phyloP scores from a whole-genome alignment of 2,888 invertebrate species.

The Koerneria pararmatus region DNA sequence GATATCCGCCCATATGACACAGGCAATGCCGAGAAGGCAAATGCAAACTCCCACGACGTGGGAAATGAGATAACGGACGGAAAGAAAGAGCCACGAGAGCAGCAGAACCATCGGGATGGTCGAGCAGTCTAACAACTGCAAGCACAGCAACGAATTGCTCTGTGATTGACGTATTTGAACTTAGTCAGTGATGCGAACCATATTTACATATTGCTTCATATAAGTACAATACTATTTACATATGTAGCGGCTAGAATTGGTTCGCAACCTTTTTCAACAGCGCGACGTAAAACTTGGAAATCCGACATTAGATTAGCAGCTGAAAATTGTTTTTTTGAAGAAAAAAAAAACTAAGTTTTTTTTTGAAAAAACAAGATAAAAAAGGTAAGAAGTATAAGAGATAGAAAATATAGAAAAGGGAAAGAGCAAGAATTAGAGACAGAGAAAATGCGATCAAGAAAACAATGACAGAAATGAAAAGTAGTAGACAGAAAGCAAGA shows the following conservation, averaged over 20 bases:
- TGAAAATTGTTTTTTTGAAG: background rate
- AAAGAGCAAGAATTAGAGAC: no score
- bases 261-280: no score
- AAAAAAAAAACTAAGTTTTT: background rate
- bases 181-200: background rate
- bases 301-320: background rate
- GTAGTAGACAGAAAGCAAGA: no score
- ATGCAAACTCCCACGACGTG: conserved; percentile 70
- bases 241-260: no score
- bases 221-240: no score
- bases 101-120: conserved; percentile 78
- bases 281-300: no score
- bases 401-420: no score
- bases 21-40: conserved; percentile 77
- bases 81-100: conserved; percentile 75
- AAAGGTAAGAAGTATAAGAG: no score
- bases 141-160: conserved; percentile 64
- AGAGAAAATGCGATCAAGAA: no score
- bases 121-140: conserved; percentile 79
- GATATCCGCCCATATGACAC: conserved; percentile 79
- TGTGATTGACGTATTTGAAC: background rate
- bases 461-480: no score
- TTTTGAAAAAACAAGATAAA: no score
- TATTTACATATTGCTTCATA: background rate
- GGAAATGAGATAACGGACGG: conserved; percentile 68